phyloP scores from a whole-genome alignment of 2,888 invertebrate species.

The Pyrgus malvae region DNA sequence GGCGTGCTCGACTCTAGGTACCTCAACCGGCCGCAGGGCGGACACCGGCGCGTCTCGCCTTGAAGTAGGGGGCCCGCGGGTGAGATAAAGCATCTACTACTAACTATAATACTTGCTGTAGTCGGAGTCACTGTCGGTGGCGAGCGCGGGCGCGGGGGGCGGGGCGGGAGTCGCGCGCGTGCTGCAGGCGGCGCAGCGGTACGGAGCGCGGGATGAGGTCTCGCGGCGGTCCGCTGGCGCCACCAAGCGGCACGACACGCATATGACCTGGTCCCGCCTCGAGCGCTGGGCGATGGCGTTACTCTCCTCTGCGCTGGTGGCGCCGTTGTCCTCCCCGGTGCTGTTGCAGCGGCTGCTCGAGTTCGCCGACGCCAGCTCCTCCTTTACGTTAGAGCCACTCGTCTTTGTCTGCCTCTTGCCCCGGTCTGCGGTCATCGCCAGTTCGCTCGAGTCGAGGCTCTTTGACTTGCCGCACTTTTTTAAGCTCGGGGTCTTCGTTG shows the following conservation, averaged over 20 bases:
- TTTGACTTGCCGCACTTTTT: conserved; percentile 90
- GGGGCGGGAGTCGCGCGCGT: conserved; percentile 33
- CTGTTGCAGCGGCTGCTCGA: conserved; percentile 51
- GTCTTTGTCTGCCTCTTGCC: conserved; percentile 48
- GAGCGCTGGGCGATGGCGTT: conserved; percentile 35
- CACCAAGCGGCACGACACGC: conserved; percentile 50
- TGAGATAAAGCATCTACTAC: conserved; percentile 74
- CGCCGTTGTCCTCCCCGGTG: conserved; percentile 52
- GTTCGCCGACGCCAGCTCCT: conserved; percentile 41
- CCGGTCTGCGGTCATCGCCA: conserved; percentile 82
- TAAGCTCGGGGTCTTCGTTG: conserved; percentile 72
- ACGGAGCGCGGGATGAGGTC: conserved; percentile 25
- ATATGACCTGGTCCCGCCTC: conserved; percentile 43
- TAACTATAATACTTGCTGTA: conserved; percentile 82
- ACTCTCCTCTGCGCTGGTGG: conserved; percentile 49
- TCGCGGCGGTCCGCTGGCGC: conserved; percentile 37
- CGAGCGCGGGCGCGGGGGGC: conserved; percentile 36
- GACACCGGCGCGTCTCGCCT: conserved; percentile 39
- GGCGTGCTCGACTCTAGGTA: conserved; percentile 31
- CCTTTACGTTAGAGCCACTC: conserved; percentile 36
- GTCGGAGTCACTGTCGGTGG: conserved; percentile 72
- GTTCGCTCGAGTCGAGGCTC: conserved; percentile 92
- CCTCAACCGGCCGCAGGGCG: conserved; percentile 33
- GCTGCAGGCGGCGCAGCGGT: conserved; percentile 46
- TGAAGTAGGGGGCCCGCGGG: conserved; percentile 47